Evolutionary conservation across 1,140 invertebrate species (phyloP).

Genomic region (Drosophila simulans): DNA sequence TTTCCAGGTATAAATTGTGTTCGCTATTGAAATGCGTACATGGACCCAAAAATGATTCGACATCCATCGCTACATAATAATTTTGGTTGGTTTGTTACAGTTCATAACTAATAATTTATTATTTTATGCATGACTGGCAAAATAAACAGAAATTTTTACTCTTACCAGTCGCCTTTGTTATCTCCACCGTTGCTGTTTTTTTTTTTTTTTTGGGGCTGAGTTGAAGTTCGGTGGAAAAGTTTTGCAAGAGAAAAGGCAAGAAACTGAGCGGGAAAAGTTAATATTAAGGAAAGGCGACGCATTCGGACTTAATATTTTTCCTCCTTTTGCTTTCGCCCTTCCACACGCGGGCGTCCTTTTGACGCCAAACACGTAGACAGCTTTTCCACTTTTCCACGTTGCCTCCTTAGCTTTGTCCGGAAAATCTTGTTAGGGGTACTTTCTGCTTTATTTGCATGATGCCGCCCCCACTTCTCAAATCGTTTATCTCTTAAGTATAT

Average conservation of each 20-base stretch:
- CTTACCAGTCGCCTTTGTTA: slow-evolving; percentile 46
- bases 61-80: slow-evolving; percentile 11
- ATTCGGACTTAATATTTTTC: slow-evolving; percentile 73
- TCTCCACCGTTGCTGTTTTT: slow-evolving; percentile 28
- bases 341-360: slow-evolving; percentile 57
- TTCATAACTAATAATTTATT: slow-evolving; percentile 81
- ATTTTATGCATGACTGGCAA: slow-evolving; percentile 80
- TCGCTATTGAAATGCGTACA: not conserved
- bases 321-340: slow-evolving; percentile 12
- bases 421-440: slow-evolving; percentile 73
- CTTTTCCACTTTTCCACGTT: slow-evolving; percentile 36
- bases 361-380: slow-evolving; percentile 75
- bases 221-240: slow-evolving; percentile 59
- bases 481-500: slow-evolving; percentile 55
- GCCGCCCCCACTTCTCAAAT: slow-evolving; percentile 32
- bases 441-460: slow-evolving; percentile 54
- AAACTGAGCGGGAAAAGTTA: slow-evolving; percentile 80
- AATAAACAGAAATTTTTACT: slow-evolving; percentile 67
- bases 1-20: slow-evolving; percentile 17
- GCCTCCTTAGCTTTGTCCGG: slow-evolving; percentile 58
- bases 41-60: slow-evolving; percentile 1
- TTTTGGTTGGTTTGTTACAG: slow-evolving; percentile 32
- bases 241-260: slow-evolving; percentile 54
- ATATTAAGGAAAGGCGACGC: slow-evolving; percentile 77
- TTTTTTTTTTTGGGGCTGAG: not conserved